Percentiles rank a stretch among this genome's conserved stretches.
Conservation (phyloP, 2,888 invertebrate genomes). For the Andrena marginata region DNA sequence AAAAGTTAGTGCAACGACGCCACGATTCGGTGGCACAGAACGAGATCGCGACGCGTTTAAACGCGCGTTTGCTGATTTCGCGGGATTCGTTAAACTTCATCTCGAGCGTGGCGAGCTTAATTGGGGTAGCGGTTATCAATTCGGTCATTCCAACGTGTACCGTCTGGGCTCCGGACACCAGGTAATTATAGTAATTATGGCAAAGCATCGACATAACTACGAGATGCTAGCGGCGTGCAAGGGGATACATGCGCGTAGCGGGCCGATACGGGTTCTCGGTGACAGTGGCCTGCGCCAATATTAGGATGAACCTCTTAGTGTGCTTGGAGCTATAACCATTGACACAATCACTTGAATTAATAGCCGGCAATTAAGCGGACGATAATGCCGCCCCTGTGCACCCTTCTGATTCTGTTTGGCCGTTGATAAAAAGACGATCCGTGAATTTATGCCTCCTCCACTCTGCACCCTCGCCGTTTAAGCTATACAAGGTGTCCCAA, state of each 20-base stretch:
- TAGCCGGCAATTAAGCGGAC: conserved; percentile 45
- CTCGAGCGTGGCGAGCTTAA: conserved; percentile 40
- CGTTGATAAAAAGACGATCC: conserved; percentile 32
- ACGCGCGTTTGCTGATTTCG: not conserved
- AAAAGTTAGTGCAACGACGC: not conserved
- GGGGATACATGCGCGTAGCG: conserved; percentile 1
- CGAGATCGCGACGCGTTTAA: not conserved
- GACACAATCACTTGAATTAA: conserved; percentile 57
- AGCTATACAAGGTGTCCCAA: too few species aligned
- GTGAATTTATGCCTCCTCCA: not conserved
- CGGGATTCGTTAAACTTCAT: conserved; percentile 34
- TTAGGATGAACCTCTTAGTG: conserved; percentile 58
- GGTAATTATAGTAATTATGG: conserved; percentile 78
- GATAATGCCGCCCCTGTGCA: conserved; percentile 19
- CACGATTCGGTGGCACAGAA: not conserved
- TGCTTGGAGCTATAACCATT: conserved; percentile 49
- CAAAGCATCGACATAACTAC: conserved; percentile 71
- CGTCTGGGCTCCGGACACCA: conserved; percentile 67
- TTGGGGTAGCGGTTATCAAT: conserved; percentile 55
- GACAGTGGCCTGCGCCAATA: conserved; percentile 43
- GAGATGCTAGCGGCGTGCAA: conserved; percentile 16
- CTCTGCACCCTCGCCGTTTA: not conserved
- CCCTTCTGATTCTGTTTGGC: not conserved
- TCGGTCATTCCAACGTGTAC: conserved; percentile 38
- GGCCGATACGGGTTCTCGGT: conserved; percentile 32